Evolutionary conservation across 2,888 invertebrate genomes (phyloP).

Genomic region (Lycocerus yunnanus): DNA sequence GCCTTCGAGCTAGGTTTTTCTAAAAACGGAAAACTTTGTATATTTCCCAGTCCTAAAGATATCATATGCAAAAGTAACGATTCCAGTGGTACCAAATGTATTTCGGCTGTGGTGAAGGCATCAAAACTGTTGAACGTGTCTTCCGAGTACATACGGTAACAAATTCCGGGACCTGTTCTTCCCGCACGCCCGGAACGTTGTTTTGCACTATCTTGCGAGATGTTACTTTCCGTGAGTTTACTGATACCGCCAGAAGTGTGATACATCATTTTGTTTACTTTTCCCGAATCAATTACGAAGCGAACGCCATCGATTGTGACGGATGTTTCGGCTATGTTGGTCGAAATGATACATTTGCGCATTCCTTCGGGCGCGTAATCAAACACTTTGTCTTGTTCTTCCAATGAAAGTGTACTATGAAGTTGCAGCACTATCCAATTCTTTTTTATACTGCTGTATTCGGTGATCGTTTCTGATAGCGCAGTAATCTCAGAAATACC

Average conservation of each 20-base stretch:
- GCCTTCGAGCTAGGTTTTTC: slow-evolving; percentile 87
- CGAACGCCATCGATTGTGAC: slow-evolving; percentile 97
- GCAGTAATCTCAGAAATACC: slow-evolving; percentile 92
- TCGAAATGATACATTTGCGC: slow-evolving; percentile 95
- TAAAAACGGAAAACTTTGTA: slow-evolving; percentile 90
- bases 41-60: slow-evolving; percentile 89
- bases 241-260: slow-evolving; percentile 91
- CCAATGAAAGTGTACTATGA: slow-evolving; percentile 89
- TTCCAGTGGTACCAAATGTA: slow-evolving; percentile 92
- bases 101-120: slow-evolving; percentile 88
- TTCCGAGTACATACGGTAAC: slow-evolving; percentile 87
- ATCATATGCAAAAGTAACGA: slow-evolving; percentile 91
- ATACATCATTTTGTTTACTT: slow-evolving; percentile 94
- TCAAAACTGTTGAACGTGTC: slow-evolving; percentile 80
- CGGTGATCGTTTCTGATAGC: slow-evolving; percentile 82
- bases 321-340: slow-evolving; percentile 98
- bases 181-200: slow-evolving; percentile 96
- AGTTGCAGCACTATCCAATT: slow-evolving; percentile 93
- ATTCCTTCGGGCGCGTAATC: slow-evolving; percentile 94
- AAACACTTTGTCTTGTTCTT: slow-evolving; percentile 97
- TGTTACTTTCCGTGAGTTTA: slow-evolving; percentile 90
- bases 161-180: slow-evolving; percentile 92
- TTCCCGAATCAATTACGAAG: slow-evolving; percentile 97
- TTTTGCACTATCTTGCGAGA: slow-evolving; percentile 96
- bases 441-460: slow-evolving; percentile 76